Evolutionary conservation across 2,113 vertebrate species (phyloP).

Genomic region (Triplophysa siluroides): DNA sequence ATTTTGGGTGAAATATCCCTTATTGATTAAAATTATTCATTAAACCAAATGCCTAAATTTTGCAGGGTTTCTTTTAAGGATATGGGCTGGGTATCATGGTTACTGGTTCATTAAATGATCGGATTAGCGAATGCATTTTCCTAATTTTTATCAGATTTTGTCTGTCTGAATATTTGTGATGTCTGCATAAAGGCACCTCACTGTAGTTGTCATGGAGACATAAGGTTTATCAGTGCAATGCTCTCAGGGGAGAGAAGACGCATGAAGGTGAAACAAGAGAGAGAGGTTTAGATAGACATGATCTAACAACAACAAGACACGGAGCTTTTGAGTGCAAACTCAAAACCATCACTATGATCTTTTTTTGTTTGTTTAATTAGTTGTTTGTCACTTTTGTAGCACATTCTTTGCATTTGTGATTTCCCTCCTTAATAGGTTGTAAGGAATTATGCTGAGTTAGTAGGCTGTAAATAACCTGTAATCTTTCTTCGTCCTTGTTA

Average conservation of each 20-base stretch:
- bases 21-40: too few relatives aligned
- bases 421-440: conserved; percentile 4
- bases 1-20: too few relatives aligned
- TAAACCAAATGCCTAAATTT: not conserved
- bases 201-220: conserved; percentile 41
- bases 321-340: not conserved
- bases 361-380: not conserved
- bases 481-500: conserved; percentile 18
- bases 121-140: conserved; percentile 55
- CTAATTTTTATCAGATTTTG: conserved; percentile 22
- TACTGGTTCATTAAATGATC: conserved; percentile 61
- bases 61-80: conserved; percentile 29
- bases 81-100: conserved; percentile 46
- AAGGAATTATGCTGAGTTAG: conserved; percentile 23
- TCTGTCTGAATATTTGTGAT: conserved; percentile 17
- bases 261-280: not conserved
- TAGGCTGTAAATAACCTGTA: conserved; percentile 21
- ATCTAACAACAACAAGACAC: not conserved
- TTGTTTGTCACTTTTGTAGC: not conserved
- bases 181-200: conserved; percentile 24
- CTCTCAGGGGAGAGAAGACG: not conserved
- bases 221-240: conserved; percentile 15
- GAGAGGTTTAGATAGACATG: not conserved
- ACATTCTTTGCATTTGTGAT: not conserved
- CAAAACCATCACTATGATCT: not conserved